These are phyloP conservation scores for Periparus ater DNA, from an alignment of 2,797 vertebrate species.

Conservation along the genomic window DNA sequence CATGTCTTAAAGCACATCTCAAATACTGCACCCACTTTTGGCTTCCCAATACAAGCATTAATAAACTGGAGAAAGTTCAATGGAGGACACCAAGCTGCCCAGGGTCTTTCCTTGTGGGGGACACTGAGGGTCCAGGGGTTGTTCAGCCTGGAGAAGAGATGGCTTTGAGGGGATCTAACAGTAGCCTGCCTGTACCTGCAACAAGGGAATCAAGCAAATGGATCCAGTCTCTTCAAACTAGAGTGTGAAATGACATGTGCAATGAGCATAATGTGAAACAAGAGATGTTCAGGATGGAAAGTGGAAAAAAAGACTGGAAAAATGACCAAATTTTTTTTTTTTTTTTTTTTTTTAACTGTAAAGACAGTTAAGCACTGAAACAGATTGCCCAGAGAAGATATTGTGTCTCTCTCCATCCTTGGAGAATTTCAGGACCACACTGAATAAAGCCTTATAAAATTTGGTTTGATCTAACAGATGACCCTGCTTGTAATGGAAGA, in stretches of 20 bases:
- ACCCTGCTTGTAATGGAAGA: not conserved
- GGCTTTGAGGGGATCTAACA: not conserved
- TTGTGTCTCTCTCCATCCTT: not conserved
- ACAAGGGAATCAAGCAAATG: not conserved
- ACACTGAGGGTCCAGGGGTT: not conserved
- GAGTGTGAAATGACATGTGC: rapidly evolving
- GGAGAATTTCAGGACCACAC: not conserved
- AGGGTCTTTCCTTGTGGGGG: not conserved
- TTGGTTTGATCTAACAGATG: not conserved
- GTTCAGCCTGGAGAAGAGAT: not conserved
- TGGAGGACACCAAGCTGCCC: not conserved
- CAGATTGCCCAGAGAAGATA: not conserved
- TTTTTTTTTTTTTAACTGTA: not conserved
- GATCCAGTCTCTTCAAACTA: not conserved
- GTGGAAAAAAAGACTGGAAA: not conserved
- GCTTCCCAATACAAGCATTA: not conserved
- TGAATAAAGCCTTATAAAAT: not conserved
- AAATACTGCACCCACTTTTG: not conserved
- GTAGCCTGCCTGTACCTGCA: not conserved
- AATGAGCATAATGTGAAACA: not conserved
- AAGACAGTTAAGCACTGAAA: not conserved
- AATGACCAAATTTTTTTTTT: not conserved
- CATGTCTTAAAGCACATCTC: not conserved
- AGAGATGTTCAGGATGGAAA: not conserved
- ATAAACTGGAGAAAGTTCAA: not conserved